phyloP scores from a whole-genome alignment of 2,797 vertebrate genomes.

The Sebastes hubbsi region DNA sequence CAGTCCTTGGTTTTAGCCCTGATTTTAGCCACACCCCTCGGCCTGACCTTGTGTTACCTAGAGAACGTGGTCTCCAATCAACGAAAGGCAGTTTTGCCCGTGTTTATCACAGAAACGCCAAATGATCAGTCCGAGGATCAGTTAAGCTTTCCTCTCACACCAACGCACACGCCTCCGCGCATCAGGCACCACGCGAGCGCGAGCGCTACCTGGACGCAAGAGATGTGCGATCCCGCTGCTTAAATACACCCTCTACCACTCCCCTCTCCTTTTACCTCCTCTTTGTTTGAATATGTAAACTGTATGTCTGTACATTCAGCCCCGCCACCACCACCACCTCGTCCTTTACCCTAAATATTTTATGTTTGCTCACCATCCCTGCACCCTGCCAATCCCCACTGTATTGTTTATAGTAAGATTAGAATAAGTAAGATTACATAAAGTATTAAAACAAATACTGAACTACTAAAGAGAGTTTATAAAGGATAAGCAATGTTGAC shows the following conservation, averaged over 20 bases:
- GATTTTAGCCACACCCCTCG: constrained; percentile 91
- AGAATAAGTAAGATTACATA: constrained; percentile 8
- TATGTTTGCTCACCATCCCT: constrained; percentile 10
- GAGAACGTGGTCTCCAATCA: constrained; percentile 85
- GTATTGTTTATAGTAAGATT: constrained; percentile 23
- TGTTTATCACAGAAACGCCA: constrained; percentile 8
- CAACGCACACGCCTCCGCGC: constrained; percentile 43
- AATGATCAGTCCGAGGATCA: constrained; percentile 15
- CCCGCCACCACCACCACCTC: constrained; percentile 28
- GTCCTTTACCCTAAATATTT: not conserved
- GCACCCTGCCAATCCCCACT: constrained; percentile 12
- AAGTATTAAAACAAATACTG: not conserved
- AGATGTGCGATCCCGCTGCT: constrained; percentile 87
- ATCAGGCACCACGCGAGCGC: constrained; percentile 47
- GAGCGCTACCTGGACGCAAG: constrained; percentile 80
- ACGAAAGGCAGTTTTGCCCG: constrained; percentile 44
- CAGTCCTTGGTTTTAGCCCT: constrained; percentile 91
- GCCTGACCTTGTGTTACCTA: constrained; percentile 92
- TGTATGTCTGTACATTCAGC: constrained; percentile 10
- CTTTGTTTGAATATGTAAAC: constrained; percentile 6
- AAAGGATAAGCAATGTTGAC: not conserved
- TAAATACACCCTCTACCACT: constrained; percentile 51
- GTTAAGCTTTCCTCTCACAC: constrained; percentile 17
- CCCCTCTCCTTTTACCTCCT: not conserved
- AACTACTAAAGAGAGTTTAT: not conserved